Evolutionary conservation across 2,797 vertebrate genomes (phyloP).

Genomic region (Dipus sagitta): DNA sequence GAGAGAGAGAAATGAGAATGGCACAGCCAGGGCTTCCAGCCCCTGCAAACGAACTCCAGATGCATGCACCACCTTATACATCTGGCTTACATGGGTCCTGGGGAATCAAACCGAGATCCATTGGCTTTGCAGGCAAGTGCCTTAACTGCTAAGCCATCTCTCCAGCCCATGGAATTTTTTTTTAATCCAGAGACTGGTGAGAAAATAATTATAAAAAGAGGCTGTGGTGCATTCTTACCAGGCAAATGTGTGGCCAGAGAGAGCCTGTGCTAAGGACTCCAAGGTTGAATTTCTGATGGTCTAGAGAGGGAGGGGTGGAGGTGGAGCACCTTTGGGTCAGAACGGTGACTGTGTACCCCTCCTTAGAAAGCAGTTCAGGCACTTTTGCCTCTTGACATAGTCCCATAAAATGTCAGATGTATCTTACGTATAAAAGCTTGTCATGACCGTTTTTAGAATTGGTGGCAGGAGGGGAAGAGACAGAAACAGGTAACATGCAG

Average conservation of each 20-base stretch:
- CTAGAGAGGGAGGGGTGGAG: neutral
- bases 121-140: too few species aligned
- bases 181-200: conserved; percentile 51
- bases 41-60: too few species aligned
- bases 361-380: neutral
- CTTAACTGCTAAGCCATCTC: too few species aligned
- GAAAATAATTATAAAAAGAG: conserved; percentile 65
- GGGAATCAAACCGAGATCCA: too few species aligned
- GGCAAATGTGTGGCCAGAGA: neutral
- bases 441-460: neutral
- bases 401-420: neutral
- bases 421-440: neutral
- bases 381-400: neutral
- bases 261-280: neutral
- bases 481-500: neutral
- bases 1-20: too few species aligned
- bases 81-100: too few species aligned
- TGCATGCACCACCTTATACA: too few species aligned
- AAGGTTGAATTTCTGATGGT: neutral
- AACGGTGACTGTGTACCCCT: neutral
- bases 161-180: neutral
- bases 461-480: neutral
- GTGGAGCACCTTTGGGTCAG: neutral
- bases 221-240: neutral
- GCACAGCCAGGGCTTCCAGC: too few species aligned